Base-by-base conservation (phyloP, 2,113 vertebrate genomes). In the Anhinga anhinga region DNA sequence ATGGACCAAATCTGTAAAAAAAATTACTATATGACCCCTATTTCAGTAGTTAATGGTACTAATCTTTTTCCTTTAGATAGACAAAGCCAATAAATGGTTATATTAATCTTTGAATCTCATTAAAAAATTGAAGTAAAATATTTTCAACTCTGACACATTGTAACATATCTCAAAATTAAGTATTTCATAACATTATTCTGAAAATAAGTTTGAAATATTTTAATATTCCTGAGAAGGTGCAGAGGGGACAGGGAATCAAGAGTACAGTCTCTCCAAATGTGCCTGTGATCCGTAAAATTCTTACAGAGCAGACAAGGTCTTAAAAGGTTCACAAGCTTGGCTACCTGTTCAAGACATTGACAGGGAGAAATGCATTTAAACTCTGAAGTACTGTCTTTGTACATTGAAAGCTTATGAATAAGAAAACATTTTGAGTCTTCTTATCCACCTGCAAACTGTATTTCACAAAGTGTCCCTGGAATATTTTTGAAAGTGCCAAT, bases 401-500 rank as follows among this genome's bases (percentile, higher is more conserved):
- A 44, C 80, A 45, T 9, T 23, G 40, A 94, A 73, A 79, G 11
- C 29, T 94, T 77, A 94, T 7, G 58, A 93, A 53, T n/a, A 91
- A 78, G 69, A 95, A 91, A 93, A 89, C 16, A 50, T 66, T 91
- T 40, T 55, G 26, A 94, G 42, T 44, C 44, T 40, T 88, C 77
- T 81, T 49, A 95, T 89, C 76, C 91, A 95, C 86, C 86, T 91
- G 82, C 76, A 95, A 83, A 90, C 30, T 79, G 30, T 79, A 70
- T 90, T 91, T 82, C 76, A 91, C 61, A 63, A 97, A 93, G 58
- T 10, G 69, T 79, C 87, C 94, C 78, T 74, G 38, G 86, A 96
- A 97, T 71, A 82, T 93, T 90, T 96, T 81, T 94, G 84, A 84
- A 93, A 80, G 82, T 69, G 80, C 62, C 86, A 80, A 49, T 29